Evolutionary conservation across 1,140 invertebrate genomes (phyloP), one percentile per base, ranked within the genome.

Genomic region (Gonatopus flavifemur): DNA sequence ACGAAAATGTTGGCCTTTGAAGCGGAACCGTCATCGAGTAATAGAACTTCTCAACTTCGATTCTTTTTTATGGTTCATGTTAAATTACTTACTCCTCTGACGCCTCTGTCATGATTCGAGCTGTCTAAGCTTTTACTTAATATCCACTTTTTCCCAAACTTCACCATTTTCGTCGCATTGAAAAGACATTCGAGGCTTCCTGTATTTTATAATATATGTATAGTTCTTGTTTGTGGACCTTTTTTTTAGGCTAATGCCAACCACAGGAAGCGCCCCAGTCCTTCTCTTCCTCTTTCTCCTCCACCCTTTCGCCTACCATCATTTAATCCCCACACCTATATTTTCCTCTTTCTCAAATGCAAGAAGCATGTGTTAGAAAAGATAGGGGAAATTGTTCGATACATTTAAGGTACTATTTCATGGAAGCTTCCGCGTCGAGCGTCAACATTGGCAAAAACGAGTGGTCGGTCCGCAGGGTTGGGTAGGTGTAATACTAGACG

Each of bases 161-260:
- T 72, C 72, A 76, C 64, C 76, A 80, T 80, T 78, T 76, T 80
- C 62, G 69, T 74, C 58, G 67, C 70, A 72, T 76, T 70, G 75
- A 74, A 70, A 72, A 76, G 67, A 74, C 76, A 80, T 79, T 70
- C 72, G 69, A n/a, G n/a, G n/a, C n/a, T n/a, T n/a, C n/a, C n/a
- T n/a, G n/a, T n/a, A n/a, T n/a, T n/a, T n/a, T n/a, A n/a, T n/a
- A n/a, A n/a, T n/a, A n/a, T n/a, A n/a, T n/a, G 59, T 45, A 51
- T 49, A 47, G 44, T 54, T 62, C 58, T 31, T 52, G 40, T 39
- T 49, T 47, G 52, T 50, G 47, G 40, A 57, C 35, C 47, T 59
- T 50, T 61, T n/a, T n/a, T 61, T 61, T 61, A 64, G 62, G 62
- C 53, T 52, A 60, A 48, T 45, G 36, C 50, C 52, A 49, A 58